Percentiles rank a stretch among this genome's conserved stretches.
Evolutionary conservation across 1,140 invertebrate species (phyloP).

Genomic region (Eciton burchellii): DNA sequence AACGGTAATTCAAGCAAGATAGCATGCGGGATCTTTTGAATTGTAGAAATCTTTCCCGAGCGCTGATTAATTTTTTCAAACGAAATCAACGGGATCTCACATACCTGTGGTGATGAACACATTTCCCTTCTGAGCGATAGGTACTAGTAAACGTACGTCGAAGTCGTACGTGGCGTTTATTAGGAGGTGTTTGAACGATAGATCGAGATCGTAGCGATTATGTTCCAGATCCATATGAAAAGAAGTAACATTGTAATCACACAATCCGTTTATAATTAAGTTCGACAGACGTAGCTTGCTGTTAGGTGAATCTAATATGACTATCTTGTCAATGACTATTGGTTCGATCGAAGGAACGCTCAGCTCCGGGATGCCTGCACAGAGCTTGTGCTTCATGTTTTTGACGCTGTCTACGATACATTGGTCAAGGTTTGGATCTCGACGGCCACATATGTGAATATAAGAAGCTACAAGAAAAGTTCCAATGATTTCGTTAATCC

Average conservation of each 20-base stretch:
- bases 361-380: conserved; percentile 88
- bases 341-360: conserved; percentile 88
- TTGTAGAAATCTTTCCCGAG: not conserved
- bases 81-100: conserved; percentile 10
- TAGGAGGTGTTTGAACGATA: conserved; percentile 84
- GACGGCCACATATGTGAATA: conserved; percentile 88
- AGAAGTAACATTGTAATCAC: conserved; percentile 84
- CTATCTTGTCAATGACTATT: conserved; percentile 85
- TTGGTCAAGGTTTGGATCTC: conserved; percentile 86
- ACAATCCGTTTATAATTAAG: conserved; percentile 85
- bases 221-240: conserved; percentile 86
- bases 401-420: conserved; percentile 87
- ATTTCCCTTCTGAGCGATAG: conserved; percentile 75
- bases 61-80: too few relatives aligned
- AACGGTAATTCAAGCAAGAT: not conserved
- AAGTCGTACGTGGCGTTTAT: conserved; percentile 87
- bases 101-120: conserved; percentile 66
- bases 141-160: conserved; percentile 85
- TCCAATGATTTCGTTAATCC: not conserved
- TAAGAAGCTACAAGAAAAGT: conserved; percentile 86
- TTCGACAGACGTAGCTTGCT: conserved; percentile 85
- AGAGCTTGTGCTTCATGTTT: conserved; percentile 84
- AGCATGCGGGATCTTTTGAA: not conserved
- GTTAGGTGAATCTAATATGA: conserved; percentile 79
- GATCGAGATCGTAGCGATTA: conserved; percentile 82